Evolutionary conservation across 2,888 invertebrate species (phyloP), one percentile per base, ranked within the genome.

Genomic region (Diloba caeruleocephala): DNA sequence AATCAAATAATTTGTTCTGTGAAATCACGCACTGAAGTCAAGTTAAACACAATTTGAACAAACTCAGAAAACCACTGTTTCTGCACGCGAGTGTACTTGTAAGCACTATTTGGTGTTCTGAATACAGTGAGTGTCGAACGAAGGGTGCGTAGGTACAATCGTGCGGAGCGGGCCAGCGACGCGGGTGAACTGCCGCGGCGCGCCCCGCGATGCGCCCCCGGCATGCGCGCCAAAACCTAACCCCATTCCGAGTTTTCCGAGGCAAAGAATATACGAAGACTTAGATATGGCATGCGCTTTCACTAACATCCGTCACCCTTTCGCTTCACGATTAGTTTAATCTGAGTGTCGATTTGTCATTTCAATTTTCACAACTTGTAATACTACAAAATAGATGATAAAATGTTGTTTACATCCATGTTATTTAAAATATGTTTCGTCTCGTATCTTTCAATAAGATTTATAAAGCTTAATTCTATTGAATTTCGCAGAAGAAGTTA

Each of bases 101-200:
- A 45, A 56, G 63, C 55, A 73, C 61, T 64, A 52, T 46, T 59
- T 53, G 46, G 59, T 56, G 62, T 60, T 64, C 59, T 55, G 58
- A 46, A 34, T 54, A 55, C 53, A 70, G 64, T 50, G 63, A 43
- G 41, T 41, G 63, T 25, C 28, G 56, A 49, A 33, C 28, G 56
- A 49, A 34, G 44, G 52, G 43, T 60, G 52, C 45, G 54, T 36
- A 36, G 25, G 39, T 39, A 38, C 14, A 32, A 48, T 75, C 85
- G 87, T 81, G 81, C 69, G 74, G 49, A 55, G 45, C 10, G 71
- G 56, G 67, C 78, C 71, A 74, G 61, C 57, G 82, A 54, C 78
- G 82, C 81, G 85, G 78, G 81, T 69, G 71, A 66, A 89, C 89
- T 89, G 86, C 73, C 82, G 82, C 73, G 73, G 76, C 69, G 68